Base-by-base conservation (phyloP, 1,140 invertebrate genomes). In the Sitobion miscanthi region DNA sequence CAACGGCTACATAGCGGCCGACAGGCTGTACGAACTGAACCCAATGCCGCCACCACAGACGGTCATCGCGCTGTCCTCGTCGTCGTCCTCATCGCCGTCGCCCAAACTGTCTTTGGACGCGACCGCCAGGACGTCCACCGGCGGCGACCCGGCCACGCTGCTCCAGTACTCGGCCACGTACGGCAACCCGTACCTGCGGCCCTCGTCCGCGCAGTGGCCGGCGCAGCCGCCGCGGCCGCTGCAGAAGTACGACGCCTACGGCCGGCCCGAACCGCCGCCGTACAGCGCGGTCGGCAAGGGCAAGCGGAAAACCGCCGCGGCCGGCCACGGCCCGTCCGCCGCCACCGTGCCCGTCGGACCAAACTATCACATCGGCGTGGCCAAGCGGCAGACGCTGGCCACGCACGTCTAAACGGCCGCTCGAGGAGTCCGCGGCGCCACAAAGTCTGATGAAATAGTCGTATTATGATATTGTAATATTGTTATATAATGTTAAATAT, bases 141-240 rank as follows among this genome's bases (percentile, higher is more conserved):
- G 30, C 95, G 7, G 95, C 95, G 1, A 95, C 94, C 91, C 94
- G 62, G 89, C 91, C 88, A 88, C 94, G 86, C 96, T 87, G 97
- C 97, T 98, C 21, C 96, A 97, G 93, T 98, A 98, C 95, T 98
- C 97, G 42, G 98, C 98, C 45, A 97, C 97, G 11, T 99, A 98
- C 95, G 98, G 98, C 90, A 98, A 98, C 95, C 98, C 98, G 1
- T 98, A 98, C 95, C 95, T 98, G 94, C 96, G 95, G 96, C 96
- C 86, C 95, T 96, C 93, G 96, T 94, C 91, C 95, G 49, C 77
- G 35, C 91, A 52, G n/a, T 85, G 82, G 47, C 77, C 30, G 30
- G 6, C 17, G 35, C 69, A 91, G 25, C 86, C 23, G 5, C 14
- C 30, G 86, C 86, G 47, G 47, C 90, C 95, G 57, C 42, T 62